Conservation (phyloP, 2,113 vertebrate genomes). For the Struthio camelus region DNA sequence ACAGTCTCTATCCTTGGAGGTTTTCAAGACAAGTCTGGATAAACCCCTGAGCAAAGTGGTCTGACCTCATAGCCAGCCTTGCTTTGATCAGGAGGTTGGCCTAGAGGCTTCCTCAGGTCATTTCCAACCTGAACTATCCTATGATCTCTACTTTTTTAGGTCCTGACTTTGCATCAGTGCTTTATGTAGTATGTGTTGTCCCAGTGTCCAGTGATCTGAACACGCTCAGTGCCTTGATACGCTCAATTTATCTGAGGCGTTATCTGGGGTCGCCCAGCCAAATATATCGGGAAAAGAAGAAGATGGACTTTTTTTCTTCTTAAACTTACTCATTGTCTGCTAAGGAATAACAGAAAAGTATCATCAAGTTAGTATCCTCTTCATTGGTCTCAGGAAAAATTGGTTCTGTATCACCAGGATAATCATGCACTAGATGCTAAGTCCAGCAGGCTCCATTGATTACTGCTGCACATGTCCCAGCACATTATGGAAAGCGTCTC, state of each 20-base stretch:
- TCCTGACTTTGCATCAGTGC: too few relatives aligned
- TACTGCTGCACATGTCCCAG: neutral
- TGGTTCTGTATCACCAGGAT: accelerated
- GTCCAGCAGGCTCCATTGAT: neutral
- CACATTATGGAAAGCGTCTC: neutral
- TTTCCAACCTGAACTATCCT: too few relatives aligned
- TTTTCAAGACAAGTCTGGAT: neutral
- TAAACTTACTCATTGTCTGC: neutral
- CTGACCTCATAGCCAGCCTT: neutral
- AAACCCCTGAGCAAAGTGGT: neutral
- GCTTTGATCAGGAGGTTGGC: too few relatives aligned
- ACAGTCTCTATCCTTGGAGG: neutral
- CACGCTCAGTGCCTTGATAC: accelerated
- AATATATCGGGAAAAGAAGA: neutral
- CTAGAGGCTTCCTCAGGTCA: neutral
- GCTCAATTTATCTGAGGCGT: neutral
- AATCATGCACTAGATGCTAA: neutral
- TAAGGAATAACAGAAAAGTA: neutral
- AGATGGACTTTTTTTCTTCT: neutral
- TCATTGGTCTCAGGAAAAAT: neutral
- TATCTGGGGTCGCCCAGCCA: neutral
- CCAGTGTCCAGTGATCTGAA: neutral
- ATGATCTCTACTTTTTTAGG: neutral
- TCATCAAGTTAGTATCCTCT: neutral
- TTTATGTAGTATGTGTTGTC: too few relatives aligned